These are phyloP conservation scores for Perca flavescens DNA, from an alignment of 2,113 vertebrate species.

Conservation along the genomic window DNA sequence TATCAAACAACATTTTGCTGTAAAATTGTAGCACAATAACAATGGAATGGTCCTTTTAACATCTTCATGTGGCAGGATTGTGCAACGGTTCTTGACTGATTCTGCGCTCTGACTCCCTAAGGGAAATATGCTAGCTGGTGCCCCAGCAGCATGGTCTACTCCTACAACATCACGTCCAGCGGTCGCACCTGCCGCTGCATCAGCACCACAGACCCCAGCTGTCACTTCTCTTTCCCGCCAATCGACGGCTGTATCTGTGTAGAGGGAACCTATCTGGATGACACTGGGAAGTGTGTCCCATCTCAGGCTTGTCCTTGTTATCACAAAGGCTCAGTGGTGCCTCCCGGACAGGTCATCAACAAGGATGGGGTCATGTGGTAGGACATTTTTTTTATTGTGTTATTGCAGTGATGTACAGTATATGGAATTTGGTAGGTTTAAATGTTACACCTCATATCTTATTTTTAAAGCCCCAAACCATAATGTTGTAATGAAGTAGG, in stretches of 20 bases:
- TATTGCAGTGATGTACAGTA: neutral
- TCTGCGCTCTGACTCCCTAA: slow-evolving; percentile 52
- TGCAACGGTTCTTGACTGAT: neutral
- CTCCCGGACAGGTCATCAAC: slow-evolving; percentile 81
- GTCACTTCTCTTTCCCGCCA: slow-evolving; percentile 82
- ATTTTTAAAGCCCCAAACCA: neutral
- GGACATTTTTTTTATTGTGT: neutral
- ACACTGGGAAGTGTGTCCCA: slow-evolving; percentile 83
- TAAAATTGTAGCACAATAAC: too few relatives aligned
- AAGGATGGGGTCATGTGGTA: slow-evolving; percentile 87
- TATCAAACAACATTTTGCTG: too few relatives aligned
- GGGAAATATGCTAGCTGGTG: slow-evolving; percentile 85
- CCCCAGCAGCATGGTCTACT: slow-evolving; percentile 83
- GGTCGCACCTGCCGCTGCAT: slow-evolving; percentile 87
- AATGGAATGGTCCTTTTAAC: neutral
- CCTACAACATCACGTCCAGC: slow-evolving; percentile 79
- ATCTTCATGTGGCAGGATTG: neutral
- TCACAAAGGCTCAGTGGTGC: slow-evolving; percentile 79
- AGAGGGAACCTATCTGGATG: slow-evolving; percentile 85
- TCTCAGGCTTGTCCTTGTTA: slow-evolving; percentile 88
- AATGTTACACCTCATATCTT: neutral
- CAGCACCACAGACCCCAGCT: slow-evolving; percentile 84
- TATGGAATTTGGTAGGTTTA: neutral
- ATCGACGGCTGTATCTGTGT: slow-evolving; percentile 90
- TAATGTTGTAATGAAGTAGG: too few relatives aligned